Conservation (phyloP, 2,113 vertebrate species). For the Pangasianodon gigas region DNA sequence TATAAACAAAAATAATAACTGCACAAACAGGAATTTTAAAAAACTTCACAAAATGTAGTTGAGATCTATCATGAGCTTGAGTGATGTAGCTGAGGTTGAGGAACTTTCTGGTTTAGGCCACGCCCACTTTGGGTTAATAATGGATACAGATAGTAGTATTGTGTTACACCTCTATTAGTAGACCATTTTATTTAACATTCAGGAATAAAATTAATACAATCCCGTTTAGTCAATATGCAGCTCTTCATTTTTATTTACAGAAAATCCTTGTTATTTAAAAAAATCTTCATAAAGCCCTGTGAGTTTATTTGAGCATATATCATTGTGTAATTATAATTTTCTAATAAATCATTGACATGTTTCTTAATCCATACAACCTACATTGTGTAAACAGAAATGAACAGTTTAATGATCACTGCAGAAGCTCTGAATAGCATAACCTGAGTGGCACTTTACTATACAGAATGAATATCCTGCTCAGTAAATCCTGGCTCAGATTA, state of each 20-base stretch:
- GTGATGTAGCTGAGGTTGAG: not conserved
- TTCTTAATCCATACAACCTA: not conserved
- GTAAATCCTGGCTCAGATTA: slow-evolving; percentile 9
- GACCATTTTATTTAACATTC: no score
- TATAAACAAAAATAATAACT: not conserved
- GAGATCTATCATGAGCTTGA: not conserved
- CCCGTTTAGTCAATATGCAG: not conserved
- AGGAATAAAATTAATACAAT: not conserved
- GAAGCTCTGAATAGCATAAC: not conserved
- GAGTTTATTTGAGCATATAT: not conserved
- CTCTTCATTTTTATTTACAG: not conserved
- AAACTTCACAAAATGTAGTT: not conserved
- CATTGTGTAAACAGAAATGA: not conserved
- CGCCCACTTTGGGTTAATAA: not conserved
- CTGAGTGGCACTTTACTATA: not conserved
- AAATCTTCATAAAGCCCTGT: not conserved
- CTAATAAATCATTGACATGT: not conserved
- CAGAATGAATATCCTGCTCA: not conserved
- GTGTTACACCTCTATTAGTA: not conserved
- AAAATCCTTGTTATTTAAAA: not conserved
- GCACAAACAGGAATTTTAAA: no score
- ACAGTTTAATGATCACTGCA: not conserved
- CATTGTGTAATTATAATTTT: not conserved
- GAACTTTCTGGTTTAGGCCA: not conserved
- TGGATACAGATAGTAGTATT: not conserved